Conservation (phyloP, 2,888 invertebrate species). For the Amitus sp. region DNA sequence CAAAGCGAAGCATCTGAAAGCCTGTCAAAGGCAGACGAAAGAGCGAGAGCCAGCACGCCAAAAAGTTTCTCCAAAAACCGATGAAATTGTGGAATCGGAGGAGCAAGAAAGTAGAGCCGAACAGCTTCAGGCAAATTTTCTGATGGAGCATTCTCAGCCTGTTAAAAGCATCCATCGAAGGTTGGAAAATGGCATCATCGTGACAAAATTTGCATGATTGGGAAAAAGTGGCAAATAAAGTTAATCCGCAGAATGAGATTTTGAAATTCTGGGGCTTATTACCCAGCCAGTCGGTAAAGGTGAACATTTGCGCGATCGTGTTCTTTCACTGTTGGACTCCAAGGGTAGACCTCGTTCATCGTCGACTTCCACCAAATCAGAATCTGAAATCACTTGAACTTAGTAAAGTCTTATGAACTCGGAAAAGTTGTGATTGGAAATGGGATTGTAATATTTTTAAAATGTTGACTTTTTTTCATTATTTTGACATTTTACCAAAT, state of each 20-base stretch:
- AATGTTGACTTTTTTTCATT: slow-evolving; percentile 5
- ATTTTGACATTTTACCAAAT: slow-evolving; percentile 67
- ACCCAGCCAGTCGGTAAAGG: slow-evolving; percentile 81
- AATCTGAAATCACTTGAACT: too few relatives aligned
- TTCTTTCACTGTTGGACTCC: slow-evolving; percentile 86
- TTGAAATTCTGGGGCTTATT: background rate
- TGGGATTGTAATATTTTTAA: background rate
- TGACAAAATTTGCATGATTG: slow-evolving; percentile 1
- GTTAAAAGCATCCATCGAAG: background rate
- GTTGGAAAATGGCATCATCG: background rate
- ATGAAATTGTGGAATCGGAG: background rate
- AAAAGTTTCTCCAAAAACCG: slow-evolving; percentile 8
- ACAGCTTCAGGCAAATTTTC: slow-evolving; percentile 1
- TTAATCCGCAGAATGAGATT: too few relatives aligned
- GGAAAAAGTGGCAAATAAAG: too few relatives aligned
- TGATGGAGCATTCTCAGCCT: background rate
- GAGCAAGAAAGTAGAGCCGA: background rate
- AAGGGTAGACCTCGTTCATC: slow-evolving; percentile 89
- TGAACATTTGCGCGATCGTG: slow-evolving; percentile 91
- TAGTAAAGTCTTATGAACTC: background rate
- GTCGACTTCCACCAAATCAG: slow-evolving; percentile 88
- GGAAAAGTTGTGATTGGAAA: too few relatives aligned
- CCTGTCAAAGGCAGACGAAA: slow-evolving; percentile 14
- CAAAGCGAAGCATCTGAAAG: slow-evolving; percentile 18
- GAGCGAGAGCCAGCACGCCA: slow-evolving; percentile 7